Conservation (phyloP, 1,140 invertebrate species). For the Diorhabda elongata region DNA sequence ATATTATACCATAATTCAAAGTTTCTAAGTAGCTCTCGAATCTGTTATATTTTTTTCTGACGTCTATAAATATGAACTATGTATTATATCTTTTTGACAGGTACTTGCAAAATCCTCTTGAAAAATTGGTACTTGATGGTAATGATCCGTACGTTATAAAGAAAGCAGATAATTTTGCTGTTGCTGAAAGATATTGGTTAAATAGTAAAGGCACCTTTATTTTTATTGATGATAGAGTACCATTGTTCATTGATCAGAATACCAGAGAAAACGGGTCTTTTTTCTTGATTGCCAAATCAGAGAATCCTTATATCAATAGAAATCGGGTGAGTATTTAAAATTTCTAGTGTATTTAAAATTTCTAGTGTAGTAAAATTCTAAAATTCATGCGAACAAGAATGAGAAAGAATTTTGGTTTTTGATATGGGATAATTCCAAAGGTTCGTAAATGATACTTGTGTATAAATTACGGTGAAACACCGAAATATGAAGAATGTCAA, state of each 20-base stretch:
- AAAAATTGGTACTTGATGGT: conserved; percentile 54
- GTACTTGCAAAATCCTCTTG: conserved; percentile 51
- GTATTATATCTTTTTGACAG: neutral
- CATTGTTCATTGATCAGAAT: conserved; percentile 70
- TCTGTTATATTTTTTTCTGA: no score
- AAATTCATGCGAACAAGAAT: no score
- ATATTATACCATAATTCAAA: no score
- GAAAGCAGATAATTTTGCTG: conserved; percentile 58
- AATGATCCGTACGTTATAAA: conserved; percentile 59
- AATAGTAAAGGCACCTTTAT: conserved; percentile 63
- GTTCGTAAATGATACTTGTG: no score
- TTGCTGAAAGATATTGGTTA: conserved; percentile 73
- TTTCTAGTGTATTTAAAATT: no score
- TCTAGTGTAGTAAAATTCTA: no score
- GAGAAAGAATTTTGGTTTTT: no score
- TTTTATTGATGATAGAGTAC: conserved; percentile 57
- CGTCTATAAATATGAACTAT: no score
- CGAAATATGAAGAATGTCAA: no score
- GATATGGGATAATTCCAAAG: no score
- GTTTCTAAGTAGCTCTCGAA: no score
- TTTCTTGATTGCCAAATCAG: conserved; percentile 23
- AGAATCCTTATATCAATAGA: conserved; percentile 13
- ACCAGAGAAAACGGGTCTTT: conserved; percentile 50
- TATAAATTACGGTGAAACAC: no score
- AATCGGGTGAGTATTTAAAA: neutral